A percentile compares a stretch with the other conserved stretches of the same genome.
These are phyloP conservation scores for Perizoma affinitatum DNA, from an alignment of 2,888 invertebrate species.

Conservation along the genomic window DNA sequence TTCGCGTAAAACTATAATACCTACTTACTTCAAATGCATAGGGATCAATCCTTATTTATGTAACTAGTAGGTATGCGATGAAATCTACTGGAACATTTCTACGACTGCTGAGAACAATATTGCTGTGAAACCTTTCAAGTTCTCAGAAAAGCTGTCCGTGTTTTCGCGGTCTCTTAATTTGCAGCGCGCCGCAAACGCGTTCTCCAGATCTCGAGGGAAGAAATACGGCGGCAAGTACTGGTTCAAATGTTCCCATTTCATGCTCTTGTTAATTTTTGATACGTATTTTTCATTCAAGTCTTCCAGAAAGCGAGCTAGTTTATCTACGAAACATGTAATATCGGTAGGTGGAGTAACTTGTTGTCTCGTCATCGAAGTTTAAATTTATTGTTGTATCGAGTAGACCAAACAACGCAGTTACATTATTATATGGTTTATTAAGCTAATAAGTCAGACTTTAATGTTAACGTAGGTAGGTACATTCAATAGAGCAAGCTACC, in stretches of 20 bases:
- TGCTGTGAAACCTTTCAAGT: slow-evolving; percentile 77
- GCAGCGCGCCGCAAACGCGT: slow-evolving; percentile 53
- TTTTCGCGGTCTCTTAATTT: slow-evolving; percentile 49
- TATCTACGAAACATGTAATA: slow-evolving; percentile 48
- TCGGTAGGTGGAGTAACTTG: too few relatives aligned
- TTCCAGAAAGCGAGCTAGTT: slow-evolving; percentile 54
- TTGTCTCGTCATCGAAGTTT: too few relatives aligned
- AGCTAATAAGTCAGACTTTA: background rate
- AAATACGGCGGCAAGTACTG: slow-evolving; percentile 60
- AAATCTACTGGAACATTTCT: slow-evolving; percentile 62
- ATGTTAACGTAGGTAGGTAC: slow-evolving; percentile 15
- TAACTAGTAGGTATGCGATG: slow-evolving; percentile 39
- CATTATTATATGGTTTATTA: too few relatives aligned
- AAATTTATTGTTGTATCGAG: too few relatives aligned
- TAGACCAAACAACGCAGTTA: too few relatives aligned
- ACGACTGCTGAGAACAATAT: slow-evolving; percentile 68
- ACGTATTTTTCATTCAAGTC: slow-evolving; percentile 45
- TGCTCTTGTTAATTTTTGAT: slow-evolving; percentile 33
- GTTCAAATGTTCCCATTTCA: slow-evolving; percentile 41
- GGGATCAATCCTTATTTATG: too few relatives aligned
- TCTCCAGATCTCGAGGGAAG: slow-evolving; percentile 58
- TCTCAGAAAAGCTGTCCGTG: slow-evolving; percentile 71
- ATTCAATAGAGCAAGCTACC: slow-evolving; percentile 24
- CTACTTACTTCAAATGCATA: too few relatives aligned
- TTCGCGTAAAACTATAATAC: too few relatives aligned